Evolutionary conservation across 2,113 vertebrate species (phyloP), one percentile per base, ranked within the genome.

Genomic region (Suricata suricatta): DNA sequence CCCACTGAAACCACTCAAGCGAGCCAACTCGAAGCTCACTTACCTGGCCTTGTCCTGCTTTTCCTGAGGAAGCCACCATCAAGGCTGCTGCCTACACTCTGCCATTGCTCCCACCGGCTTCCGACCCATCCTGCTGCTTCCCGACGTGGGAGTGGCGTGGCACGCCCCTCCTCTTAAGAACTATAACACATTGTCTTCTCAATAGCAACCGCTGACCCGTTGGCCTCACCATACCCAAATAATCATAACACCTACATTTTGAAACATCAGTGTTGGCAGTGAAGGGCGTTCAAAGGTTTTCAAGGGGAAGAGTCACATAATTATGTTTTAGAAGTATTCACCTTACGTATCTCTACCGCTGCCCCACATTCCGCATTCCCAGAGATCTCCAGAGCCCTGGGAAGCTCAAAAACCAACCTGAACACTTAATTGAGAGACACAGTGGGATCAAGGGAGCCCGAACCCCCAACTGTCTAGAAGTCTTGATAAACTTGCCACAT

Each of bases 121-220:
- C 31, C 0, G 29, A 41, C 41, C 29, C 4, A 7, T n/a, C 17
- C 31, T 25, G 0, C 23, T 0, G 54, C 47, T 57, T 44, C 68
- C 79, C 4, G 0, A 0, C 14, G 25, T 2, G 57, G 35, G 1
- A 1, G 0, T 0, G 5, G 60, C 27, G 2, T 0, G 3, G 3
- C 71, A 1, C 6, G 33, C 1, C 54, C 64, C 29, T 82, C 66
- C 64, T 74, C 68, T 41, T 33, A 27, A 60, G 33, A 79, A 72
- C 44, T 14, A 31, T 8, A 44, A 29, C 68, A 64, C 50, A 76
- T 4, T 27, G 1, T 2, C 31, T 38, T 27, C 47, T 57, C 83
- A 13, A 3, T 2, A 33, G 41, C 76, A 6, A 23, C 14, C 11
- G 44, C 77, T n/a, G 7, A 12, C 23, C 50, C 60, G 19, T 31